Base-by-base conservation (phyloP, 2,797 vertebrate genomes). In the Chromis chromis region DNA sequence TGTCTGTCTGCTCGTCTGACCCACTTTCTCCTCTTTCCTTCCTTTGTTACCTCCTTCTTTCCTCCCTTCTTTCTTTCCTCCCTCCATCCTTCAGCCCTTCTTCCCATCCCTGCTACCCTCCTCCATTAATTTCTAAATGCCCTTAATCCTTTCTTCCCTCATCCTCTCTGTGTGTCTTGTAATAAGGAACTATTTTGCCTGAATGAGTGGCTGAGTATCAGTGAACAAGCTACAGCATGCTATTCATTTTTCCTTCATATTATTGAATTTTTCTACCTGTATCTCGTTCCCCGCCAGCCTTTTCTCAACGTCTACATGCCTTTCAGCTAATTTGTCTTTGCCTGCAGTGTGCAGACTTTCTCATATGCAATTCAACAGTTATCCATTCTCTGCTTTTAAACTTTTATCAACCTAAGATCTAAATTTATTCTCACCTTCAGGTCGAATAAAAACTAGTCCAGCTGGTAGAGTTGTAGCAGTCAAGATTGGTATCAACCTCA, bases 1-100 rank as follows among this genome's bases (percentile, higher is more conserved):
- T 86, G 79, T 79, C 83, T 87, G 77, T 78, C 86, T 88, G 76
- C 75, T 33, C 21, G 62, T 86, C 88, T 92, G 91, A 91, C 91
- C 89, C 88, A 91, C 83, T 91, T 89, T 89, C 75, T 48, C 19
- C 31, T 71, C 25, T 28, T 52, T 71, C 33, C 66, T 69, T 63
- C 76, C 62, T 66, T 55, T 65, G 31, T 53, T 17, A n/a, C 25
- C 59, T 61, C 77, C 54, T 22, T 70, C 71, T 52, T 19, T 84
- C 50, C 27, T 80, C 55, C 28, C 53, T 69, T 63, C 48, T 19
- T 44, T 33, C 48, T 46, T 19, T 57, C 49, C 39, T 73, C 62
- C 14, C 6, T 61, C n/a, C 12, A 27, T 65, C 67, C 39, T 49
- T 49, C 25, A 50, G 42, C 58, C 36, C 56, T 69, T 64, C 48